A percentile compares a stretch with the other conserved stretches of the same genome.
phyloP scores from a whole-genome alignment of 2,113 vertebrate genomes.

The Sorex fumeus region DNA sequence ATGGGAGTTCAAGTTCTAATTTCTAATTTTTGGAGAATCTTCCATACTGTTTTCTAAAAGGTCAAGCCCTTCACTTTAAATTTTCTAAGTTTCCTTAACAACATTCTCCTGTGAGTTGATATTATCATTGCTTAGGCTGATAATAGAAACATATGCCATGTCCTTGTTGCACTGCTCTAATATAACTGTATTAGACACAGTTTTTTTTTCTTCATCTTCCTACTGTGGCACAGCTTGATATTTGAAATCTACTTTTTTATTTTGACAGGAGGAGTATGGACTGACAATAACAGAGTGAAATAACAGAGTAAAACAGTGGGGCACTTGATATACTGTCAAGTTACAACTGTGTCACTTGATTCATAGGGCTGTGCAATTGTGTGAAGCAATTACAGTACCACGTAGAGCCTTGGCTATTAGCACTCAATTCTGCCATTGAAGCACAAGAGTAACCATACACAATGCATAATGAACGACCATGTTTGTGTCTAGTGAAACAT shows the following conservation, averaged over 20 bases:
- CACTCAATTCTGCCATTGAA: no score
- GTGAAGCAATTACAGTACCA: background rate
- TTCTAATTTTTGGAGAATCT: no score
- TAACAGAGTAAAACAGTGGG: background rate
- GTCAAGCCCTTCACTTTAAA: no score
- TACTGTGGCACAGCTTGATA: background rate
- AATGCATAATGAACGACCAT: no score
- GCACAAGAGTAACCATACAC: background rate
- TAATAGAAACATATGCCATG: background rate
- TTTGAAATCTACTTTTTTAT: background rate
- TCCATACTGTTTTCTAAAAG: no score
- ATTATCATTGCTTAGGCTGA: background rate
- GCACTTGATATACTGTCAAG: background rate
- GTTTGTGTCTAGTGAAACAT: background rate
- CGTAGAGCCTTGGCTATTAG: no score
- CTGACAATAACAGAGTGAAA: background rate
- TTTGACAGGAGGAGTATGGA: slow-evolving; percentile 2
- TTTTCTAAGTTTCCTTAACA: no score
- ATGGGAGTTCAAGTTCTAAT: no score
- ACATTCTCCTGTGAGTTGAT: background rate
- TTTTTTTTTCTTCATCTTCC: no score
- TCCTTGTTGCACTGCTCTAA: background rate
- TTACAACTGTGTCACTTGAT: background rate
- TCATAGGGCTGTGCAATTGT: no score
- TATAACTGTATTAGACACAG: background rate